Percentiles rank a stretch among this genome's conserved stretches.
Conservation (phyloP, 1,140 invertebrate genomes). For the Chrysomallon squamiferum region DNA sequence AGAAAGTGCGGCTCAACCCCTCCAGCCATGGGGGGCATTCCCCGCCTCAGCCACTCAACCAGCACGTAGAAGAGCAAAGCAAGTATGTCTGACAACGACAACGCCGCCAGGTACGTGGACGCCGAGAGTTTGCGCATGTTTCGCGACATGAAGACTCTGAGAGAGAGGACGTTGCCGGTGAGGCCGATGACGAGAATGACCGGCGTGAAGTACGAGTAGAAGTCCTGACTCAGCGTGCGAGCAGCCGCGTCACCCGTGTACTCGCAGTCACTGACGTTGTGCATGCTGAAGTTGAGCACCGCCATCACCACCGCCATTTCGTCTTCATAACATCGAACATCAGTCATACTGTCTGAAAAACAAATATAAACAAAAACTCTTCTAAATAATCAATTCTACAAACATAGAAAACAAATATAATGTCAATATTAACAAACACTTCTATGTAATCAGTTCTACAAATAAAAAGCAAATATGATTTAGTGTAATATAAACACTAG, state of each 20-base stretch:
- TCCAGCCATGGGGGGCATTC: conserved; percentile 14
- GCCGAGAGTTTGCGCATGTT: conserved; percentile 46
- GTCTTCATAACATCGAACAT: background rate
- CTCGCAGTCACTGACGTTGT: background rate
- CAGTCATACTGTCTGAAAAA: background rate
- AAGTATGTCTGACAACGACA: conserved; percentile 48
- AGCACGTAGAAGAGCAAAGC: conserved; percentile 50
- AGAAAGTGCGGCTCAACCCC: conserved; percentile 25
- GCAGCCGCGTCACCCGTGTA: background rate
- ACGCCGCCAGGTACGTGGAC: conserved; percentile 47
- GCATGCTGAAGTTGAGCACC: background rate
- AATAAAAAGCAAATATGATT: too few relatives aligned
- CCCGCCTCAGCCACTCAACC: conserved; percentile 44
- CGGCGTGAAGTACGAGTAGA: conserved; percentile 6
- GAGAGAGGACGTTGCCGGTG: conserved; percentile 47
- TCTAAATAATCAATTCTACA: too few relatives aligned
- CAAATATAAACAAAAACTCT: too few relatives aligned
- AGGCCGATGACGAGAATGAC: conserved; percentile 36
- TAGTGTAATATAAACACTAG: too few relatives aligned
- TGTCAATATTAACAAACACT: too few relatives aligned
- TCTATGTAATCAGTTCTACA: too few relatives aligned
- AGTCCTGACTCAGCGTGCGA: background rate
- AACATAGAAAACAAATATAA: too few relatives aligned
- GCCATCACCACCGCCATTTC: background rate
- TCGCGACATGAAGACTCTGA: conserved; percentile 46